Conservation (phyloP, 2,888 invertebrate genomes). For the Trissolcus japonicus region DNA sequence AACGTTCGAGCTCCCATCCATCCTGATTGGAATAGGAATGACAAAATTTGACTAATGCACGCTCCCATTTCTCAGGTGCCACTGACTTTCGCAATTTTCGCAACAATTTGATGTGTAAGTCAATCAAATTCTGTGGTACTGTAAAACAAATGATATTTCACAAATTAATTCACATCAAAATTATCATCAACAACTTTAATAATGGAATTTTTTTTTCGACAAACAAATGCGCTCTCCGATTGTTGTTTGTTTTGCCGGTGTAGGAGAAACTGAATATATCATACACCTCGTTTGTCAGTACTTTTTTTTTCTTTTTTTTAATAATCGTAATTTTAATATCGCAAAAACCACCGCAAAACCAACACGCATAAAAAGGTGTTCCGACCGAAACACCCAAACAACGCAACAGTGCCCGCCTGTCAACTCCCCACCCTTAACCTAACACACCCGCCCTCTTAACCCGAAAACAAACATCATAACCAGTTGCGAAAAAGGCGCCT, state of each 20-base stretch:
- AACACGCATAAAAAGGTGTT: no score
- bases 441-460: conserved; percentile 31
- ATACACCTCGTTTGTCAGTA: no score
- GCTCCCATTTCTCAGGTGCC: conserved; percentile 93
- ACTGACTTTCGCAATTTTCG: conserved; percentile 90
- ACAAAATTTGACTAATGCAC: conserved; percentile 91
- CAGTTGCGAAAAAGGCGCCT: background rate
- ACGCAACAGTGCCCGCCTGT: conserved; percentile 45
- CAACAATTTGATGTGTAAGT: conserved; percentile 92
- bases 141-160: conserved; percentile 69
- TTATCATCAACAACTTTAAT: no score
- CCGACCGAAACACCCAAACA: conserved; percentile 31
- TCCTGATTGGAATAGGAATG: conserved; percentile 92
- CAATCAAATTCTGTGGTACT: conserved; percentile 90
- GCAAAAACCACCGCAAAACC: background rate
- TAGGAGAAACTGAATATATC: no score
- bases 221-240: no score
- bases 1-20: conserved; percentile 96
- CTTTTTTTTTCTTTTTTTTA: no score
- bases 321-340: no score
- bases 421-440: conserved; percentile 46
- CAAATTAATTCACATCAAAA: no score
- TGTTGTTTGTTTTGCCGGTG: no score
- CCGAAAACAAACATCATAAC: conserved; percentile 16
- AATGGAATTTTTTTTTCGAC: background rate